Conservation (phyloP, 2,888 invertebrate species). For the Drosophila rellima region DNA sequence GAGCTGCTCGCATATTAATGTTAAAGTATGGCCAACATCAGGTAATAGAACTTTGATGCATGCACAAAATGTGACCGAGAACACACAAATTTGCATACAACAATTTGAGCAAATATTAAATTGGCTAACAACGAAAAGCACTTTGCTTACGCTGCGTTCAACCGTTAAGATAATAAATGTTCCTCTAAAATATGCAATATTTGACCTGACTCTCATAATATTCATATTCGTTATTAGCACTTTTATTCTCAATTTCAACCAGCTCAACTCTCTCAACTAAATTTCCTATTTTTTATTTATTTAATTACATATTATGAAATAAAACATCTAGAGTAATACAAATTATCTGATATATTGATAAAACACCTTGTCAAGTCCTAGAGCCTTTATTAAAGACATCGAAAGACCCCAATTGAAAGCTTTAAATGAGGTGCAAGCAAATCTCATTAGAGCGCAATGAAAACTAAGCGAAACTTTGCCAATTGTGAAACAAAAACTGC, state of each 20-base stretch:
- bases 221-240: neutral
- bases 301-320: neutral
- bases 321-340: neutral
- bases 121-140: constrained; percentile 50
- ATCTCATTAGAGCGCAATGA: constrained; percentile 43
- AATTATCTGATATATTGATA: neutral
- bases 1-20: constrained; percentile 45
- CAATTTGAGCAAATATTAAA: constrained; percentile 35
- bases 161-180: constrained; percentile 9
- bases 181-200: neutral
- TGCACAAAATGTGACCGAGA: constrained; percentile 23
- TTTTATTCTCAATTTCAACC: neutral
- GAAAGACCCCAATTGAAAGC: constrained; percentile 26
- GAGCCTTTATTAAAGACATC: neutral
- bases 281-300: too few species aligned
- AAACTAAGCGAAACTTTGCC: constrained; percentile 56
- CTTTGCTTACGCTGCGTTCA: constrained; percentile 28
- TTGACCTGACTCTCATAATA: neutral
- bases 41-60: constrained; percentile 34
- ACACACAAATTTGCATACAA: constrained; percentile 20
- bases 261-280: too few species aligned
- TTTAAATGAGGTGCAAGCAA: constrained; percentile 9
- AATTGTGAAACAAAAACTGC: constrained; percentile 24
- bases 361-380: neutral
- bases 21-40: constrained; percentile 26